Evolutionary conservation across 2,888 invertebrate genomes (phyloP).

Genomic region (Andrena praecox): DNA sequence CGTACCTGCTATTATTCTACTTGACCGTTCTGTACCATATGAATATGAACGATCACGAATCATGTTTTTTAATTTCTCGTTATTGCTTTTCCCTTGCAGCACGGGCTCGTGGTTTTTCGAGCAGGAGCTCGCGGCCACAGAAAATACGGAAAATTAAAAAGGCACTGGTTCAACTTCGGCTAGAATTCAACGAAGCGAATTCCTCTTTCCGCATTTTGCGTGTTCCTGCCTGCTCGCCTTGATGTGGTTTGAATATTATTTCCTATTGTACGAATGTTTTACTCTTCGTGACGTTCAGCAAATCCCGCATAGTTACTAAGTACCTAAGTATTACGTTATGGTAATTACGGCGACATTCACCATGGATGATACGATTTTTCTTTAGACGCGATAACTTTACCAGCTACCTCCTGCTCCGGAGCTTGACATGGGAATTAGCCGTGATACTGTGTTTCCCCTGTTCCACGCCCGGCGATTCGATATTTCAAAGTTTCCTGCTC

Average conservation of each 20-base stretch:
- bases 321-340: background rate
- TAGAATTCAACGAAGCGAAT: background rate
- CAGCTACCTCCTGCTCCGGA: too few relatives aligned
- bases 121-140: background rate
- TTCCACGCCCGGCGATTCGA: background rate
- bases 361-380: too few relatives aligned
- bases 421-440: too few relatives aligned
- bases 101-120: background rate
- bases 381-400: too few relatives aligned
- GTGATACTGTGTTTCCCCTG: too few relatives aligned
- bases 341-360: too few relatives aligned
- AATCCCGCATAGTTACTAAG: background rate
- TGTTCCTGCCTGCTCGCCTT: background rate
- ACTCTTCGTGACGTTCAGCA: background rate
- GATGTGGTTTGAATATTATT: conserved; percentile 15
- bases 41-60: conserved; percentile 9
- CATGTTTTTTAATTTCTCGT: background rate
- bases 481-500: background rate
- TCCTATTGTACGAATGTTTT: conserved; percentile 15
- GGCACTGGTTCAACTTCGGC: background rate
- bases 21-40: background rate
- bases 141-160: conserved; percentile 17
- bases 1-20: too few relatives aligned
- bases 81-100: background rate
- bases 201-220: background rate